These are phyloP conservation scores for Pteronura brasiliensis DNA, from an alignment of 2,113 vertebrate species.

Conservation along the genomic window DNA sequence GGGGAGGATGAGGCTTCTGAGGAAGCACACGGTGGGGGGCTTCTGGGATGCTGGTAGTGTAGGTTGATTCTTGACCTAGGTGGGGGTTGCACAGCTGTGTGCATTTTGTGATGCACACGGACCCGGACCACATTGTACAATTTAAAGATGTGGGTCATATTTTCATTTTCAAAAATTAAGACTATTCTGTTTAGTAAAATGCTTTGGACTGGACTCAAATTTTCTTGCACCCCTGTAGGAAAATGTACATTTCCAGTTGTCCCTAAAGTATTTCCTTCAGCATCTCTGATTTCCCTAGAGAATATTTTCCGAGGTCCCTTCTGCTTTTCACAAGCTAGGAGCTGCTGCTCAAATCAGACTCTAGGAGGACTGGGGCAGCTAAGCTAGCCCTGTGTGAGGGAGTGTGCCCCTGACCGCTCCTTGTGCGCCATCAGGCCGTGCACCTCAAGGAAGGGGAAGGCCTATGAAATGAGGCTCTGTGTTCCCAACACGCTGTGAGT, in stretches of 20 bases:
- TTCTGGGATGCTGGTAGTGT: background rate
- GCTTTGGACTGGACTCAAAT: background rate
- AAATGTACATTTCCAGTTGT: background rate
- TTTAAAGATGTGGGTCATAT: background rate
- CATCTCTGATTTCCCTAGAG: background rate
- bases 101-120: background rate
- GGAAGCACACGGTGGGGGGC: background rate
- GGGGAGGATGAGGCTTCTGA: background rate
- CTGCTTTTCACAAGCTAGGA: background rate
- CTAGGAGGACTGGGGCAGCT: no score
- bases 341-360: background rate
- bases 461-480: background rate
- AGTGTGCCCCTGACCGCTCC: background rate
- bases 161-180: background rate
- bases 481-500: background rate
- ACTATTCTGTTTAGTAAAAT: background rate
- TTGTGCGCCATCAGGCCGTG: rapidly evolving
- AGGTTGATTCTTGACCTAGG: background rate
- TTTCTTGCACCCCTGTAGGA: background rate
- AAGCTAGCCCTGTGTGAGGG: background rate
- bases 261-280: background rate
- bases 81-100: background rate
- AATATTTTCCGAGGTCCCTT: background rate
- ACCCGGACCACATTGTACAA: no score
- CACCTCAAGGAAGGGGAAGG: background rate